These are phyloP conservation scores for Sepioteuthis lessoniana DNA, from an alignment of 2,888 invertebrate species.

Conservation along the genomic window DNA sequence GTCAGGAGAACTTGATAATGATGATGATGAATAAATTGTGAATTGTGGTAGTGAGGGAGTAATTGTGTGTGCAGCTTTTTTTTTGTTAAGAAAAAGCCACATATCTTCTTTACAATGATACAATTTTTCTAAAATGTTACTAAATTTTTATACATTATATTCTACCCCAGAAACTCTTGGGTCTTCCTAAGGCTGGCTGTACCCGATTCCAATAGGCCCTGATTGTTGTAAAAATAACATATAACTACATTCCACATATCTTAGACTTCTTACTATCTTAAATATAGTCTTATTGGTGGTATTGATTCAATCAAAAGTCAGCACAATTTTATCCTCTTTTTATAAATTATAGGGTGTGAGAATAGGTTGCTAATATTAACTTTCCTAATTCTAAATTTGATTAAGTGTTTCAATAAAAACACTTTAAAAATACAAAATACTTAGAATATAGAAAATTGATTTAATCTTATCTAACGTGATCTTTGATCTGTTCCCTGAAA, in stretches of 20 bases:
- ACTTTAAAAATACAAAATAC: background rate
- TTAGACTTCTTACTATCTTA: background rate
- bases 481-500: background rate
- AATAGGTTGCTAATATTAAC: background rate
- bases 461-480: background rate
- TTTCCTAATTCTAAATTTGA: background rate
- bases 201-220: too few species aligned
- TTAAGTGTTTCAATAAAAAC: background rate
- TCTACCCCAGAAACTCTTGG: too few species aligned
- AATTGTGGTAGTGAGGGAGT: too few species aligned
- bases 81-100: too few species aligned
- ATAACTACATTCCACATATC: background rate
- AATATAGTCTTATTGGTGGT: background rate
- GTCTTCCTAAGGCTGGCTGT: too few species aligned
- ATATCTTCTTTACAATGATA: too few species aligned
- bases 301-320: background rate
- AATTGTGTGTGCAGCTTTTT: too few species aligned
- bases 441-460: background rate
- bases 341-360: background rate
- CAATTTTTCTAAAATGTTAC: too few species aligned
- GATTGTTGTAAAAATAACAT: background rate
- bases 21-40: too few species aligned
- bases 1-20: too few species aligned
- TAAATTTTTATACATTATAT: too few species aligned
- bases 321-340: background rate